phyloP scores from a whole-genome alignment of 1,140 invertebrate species.

The Trichomalopsis sarcophagae region DNA sequence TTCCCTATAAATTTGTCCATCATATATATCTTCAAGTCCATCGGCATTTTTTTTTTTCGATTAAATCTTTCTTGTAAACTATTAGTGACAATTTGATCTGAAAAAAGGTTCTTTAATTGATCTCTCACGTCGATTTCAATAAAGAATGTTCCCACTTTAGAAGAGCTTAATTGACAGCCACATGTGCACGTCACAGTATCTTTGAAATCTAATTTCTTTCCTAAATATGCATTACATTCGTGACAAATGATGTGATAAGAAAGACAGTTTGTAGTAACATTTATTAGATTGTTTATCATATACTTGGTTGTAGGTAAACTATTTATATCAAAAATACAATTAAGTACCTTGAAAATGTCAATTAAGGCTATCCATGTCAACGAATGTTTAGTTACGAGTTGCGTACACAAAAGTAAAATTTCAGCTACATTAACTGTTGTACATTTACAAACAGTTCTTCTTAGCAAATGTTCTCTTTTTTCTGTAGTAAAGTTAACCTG shows the following conservation, averaged over 20 bases:
- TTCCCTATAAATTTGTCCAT: constrained; percentile 35
- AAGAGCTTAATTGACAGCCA: not conserved
- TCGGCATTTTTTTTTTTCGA: constrained; percentile 31
- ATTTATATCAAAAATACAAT: not conserved
- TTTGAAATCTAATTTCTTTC: not conserved
- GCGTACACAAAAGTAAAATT: not conserved
- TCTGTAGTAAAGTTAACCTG: no score
- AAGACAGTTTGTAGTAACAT: not conserved
- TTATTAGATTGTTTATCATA: not conserved
- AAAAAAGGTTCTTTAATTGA: constrained; percentile 6
- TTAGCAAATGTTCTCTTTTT: no score
- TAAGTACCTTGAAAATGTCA: not conserved
- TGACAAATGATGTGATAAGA: not conserved
- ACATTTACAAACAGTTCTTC: not conserved
- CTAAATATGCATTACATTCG: not conserved
- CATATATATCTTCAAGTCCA: constrained; percentile 46
- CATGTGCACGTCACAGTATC: not conserved
- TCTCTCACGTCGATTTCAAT: not conserved
- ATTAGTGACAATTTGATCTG: not conserved
- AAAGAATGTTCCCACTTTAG: not conserved
- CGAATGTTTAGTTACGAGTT: not conserved
- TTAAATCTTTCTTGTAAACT: not conserved
- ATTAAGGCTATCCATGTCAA: not conserved
- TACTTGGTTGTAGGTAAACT: not conserved
- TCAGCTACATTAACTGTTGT: not conserved